Conservation (phyloP, 53 echinoderm and acorn worm genomes). For the Hippasteria phrygiana region DNA sequence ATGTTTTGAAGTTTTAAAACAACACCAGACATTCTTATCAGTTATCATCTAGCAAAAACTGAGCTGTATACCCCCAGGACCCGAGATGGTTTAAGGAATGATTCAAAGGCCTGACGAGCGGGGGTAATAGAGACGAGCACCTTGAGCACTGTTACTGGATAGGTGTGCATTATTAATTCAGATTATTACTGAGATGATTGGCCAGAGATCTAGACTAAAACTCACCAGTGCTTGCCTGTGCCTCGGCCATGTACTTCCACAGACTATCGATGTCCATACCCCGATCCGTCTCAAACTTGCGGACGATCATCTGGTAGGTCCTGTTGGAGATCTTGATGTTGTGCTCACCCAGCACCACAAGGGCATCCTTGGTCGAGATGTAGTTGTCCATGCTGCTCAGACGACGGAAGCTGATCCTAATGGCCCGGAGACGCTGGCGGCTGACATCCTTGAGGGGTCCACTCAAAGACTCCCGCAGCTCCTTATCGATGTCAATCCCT, state of each 20-base stretch:
- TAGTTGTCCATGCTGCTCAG: constrained; percentile 83
- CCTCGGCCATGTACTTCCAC: constrained; percentile 92
- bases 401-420: constrained; percentile 91
- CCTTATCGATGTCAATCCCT: constrained; percentile 80
- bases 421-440: constrained; percentile 91
- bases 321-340: constrained; percentile 78
- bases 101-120: too few relatives aligned
- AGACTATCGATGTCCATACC: constrained; percentile 92
- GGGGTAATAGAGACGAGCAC: too few relatives aligned
- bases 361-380: constrained; percentile 78
- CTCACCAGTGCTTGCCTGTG: constrained; percentile 94
- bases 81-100: too few relatives aligned
- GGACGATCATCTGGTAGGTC: constrained; percentile 80
- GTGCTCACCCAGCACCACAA: constrained; percentile 84
- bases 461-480: constrained; percentile 80
- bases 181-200: background rate
- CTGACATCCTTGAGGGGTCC: constrained; percentile 82
- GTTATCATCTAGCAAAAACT: background rate
- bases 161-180: too few relatives aligned
- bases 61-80: too few relatives aligned
- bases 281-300: constrained; percentile 78
- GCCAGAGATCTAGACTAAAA: background rate
- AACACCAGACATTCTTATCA: background rate
- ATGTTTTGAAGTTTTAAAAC: too few relatives aligned
- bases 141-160: too few relatives aligned